Conservation (phyloP, 2,797 vertebrate genomes). For the Lacerta bilineata region DNA sequence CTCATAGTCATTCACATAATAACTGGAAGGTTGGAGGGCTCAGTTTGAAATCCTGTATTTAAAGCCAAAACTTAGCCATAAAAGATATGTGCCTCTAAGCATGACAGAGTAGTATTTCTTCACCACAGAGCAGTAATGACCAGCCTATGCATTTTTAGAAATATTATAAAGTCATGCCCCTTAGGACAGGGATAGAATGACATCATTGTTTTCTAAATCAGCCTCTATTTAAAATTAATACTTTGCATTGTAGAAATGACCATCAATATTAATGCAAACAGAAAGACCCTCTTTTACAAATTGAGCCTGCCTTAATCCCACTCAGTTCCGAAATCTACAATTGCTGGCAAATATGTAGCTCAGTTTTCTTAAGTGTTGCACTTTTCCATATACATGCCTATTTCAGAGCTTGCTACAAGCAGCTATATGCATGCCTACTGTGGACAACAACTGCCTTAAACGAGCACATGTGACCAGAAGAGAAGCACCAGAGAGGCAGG, state of each 20-base stretch:
- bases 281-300: not conserved
- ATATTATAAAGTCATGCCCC: not conserved
- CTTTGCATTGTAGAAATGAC: not conserved
- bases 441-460: too few relatives aligned
- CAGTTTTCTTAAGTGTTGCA: not conserved
- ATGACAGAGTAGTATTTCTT: not conserved
- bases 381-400: not conserved
- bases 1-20: not conserved
- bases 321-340: not conserved
- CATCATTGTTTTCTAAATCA: not conserved
- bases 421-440: not conserved
- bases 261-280: not conserved
- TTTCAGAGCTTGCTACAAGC: not conserved
- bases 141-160: not conserved
- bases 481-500: too few relatives aligned
- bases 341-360: not conserved
- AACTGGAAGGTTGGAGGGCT: not conserved
- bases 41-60: not conserved
- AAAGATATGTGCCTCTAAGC: not conserved
- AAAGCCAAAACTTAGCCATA: not conserved
- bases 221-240: not conserved
- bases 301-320: not conserved
- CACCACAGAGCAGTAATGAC: not conserved
- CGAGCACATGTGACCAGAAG: not conserved
- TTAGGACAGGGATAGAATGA: not conserved